phyloP scores from a whole-genome alignment of 2,888 invertebrate genomes.

The Phyllotreta cruciferae region DNA sequence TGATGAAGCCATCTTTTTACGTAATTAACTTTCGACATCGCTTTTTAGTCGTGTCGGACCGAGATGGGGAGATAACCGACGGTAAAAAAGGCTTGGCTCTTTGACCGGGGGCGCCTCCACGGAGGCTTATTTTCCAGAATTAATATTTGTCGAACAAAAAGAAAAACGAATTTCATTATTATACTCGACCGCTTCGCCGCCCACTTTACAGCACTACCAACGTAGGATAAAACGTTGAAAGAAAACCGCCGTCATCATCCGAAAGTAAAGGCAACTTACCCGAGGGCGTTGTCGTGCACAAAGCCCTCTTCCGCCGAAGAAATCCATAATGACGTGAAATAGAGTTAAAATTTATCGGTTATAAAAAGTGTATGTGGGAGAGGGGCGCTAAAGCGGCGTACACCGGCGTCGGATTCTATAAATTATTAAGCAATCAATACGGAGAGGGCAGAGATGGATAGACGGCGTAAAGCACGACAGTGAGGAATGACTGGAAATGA shows the following conservation, averaged over 20 bases:
- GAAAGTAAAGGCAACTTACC: too few relatives aligned
- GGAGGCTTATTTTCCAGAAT: too few relatives aligned
- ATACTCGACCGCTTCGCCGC: too few relatives aligned
- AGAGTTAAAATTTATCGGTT: neutral
- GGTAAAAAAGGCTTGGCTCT: constrained; percentile 1
- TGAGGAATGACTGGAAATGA: constrained; percentile 52
- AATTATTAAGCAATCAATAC: constrained; percentile 54
- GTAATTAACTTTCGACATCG: constrained; percentile 39
- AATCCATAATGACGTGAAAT: too few relatives aligned
- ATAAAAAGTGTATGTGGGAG: constrained; percentile 8
- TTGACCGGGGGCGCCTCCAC: too few relatives aligned
- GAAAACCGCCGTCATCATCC: too few relatives aligned
- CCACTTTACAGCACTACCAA: too few relatives aligned
- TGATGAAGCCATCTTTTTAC: constrained; percentile 36
- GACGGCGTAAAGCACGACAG: constrained; percentile 48
- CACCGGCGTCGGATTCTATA: constrained; percentile 43
- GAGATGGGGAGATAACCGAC: neutral
- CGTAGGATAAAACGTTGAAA: too few relatives aligned
- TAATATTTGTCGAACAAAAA: too few relatives aligned
- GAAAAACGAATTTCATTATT: too few relatives aligned
- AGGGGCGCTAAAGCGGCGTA: constrained; percentile 21
- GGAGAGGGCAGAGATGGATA: constrained; percentile 50
- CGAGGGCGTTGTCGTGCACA: too few relatives aligned
- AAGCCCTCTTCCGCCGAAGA: too few relatives aligned
- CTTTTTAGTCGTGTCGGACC: constrained; percentile 21